These are phyloP conservation scores for Coluber constrictor DNA, from an alignment of 2,797 vertebrate species.

Conservation along the genomic window DNA sequence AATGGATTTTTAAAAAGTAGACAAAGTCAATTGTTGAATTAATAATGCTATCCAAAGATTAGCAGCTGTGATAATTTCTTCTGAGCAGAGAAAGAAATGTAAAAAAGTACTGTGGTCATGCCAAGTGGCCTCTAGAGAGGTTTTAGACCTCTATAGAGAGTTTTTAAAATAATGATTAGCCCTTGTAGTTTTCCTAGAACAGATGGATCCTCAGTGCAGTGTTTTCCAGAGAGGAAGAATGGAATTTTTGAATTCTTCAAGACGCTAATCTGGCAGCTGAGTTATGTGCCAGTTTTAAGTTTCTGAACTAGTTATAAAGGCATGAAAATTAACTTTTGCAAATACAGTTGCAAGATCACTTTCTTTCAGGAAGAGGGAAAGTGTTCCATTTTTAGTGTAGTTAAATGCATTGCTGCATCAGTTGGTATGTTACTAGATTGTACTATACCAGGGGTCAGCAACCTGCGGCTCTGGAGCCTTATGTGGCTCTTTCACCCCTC, in stretches of 20 bases:
- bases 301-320: not conserved
- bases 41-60: not conserved
- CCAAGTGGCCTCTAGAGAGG: not conserved
- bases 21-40: not conserved
- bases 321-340: not conserved
- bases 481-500: too few relatives aligned
- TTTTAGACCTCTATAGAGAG: not conserved
- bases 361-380: not conserved
- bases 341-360: not conserved
- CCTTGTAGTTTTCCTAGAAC: not conserved
- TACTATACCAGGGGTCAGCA: not conserved
- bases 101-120: not conserved
- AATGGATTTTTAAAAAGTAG: not conserved
- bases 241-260: not conserved
- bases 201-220: not conserved
- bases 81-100: not conserved
- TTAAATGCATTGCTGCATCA: not conserved
- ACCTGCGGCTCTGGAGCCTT: too few relatives aligned
- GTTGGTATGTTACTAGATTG: not conserved
- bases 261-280: not conserved
- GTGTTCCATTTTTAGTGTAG: not conserved
- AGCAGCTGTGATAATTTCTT: not conserved
- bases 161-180: not conserved
- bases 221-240: not conserved
- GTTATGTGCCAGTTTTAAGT: not conserved